Conservation (phyloP, 2,888 invertebrate genomes). For the Choristoneura rosaceana region DNA sequence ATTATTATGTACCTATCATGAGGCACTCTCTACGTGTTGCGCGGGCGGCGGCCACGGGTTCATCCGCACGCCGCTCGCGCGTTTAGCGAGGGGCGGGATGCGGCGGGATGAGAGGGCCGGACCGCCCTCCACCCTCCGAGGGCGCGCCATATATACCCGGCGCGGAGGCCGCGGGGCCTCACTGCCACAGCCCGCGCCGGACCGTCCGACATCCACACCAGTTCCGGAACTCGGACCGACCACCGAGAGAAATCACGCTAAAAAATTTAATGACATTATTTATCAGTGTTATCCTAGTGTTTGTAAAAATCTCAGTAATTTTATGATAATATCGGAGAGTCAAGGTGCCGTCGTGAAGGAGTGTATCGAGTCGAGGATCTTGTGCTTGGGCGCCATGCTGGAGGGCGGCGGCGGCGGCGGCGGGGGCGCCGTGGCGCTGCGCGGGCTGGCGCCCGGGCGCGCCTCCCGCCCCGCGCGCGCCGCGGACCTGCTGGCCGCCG, state of each 20-base stretch:
- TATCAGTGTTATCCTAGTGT: no score
- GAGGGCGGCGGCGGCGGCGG: not conserved
- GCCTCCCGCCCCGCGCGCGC: constrained; percentile 55
- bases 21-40: constrained; percentile 28
- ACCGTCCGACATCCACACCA: not conserved
- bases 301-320: no score
- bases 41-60: constrained; percentile 3
- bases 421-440: constrained; percentile 44
- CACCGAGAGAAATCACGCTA: not conserved
- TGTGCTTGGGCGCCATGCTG: not conserved
- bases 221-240: not conserved
- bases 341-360: not conserved
- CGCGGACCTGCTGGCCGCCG: constrained; percentile 11
- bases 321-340: not conserved
- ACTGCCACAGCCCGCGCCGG: not conserved
- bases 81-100: constrained; percentile 7
- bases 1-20: no score
- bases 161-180: no score
- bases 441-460: constrained; percentile 62
- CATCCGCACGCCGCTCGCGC: not conserved
- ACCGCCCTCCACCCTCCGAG: constrained; percentile 52
- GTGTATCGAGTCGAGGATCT: not conserved
- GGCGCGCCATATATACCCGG: constrained; percentile 31
- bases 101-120: constrained; percentile 54
- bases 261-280: no score